Conservation (phyloP, 2,888 invertebrate genomes). For the Eupithecia pulchellata region DNA sequence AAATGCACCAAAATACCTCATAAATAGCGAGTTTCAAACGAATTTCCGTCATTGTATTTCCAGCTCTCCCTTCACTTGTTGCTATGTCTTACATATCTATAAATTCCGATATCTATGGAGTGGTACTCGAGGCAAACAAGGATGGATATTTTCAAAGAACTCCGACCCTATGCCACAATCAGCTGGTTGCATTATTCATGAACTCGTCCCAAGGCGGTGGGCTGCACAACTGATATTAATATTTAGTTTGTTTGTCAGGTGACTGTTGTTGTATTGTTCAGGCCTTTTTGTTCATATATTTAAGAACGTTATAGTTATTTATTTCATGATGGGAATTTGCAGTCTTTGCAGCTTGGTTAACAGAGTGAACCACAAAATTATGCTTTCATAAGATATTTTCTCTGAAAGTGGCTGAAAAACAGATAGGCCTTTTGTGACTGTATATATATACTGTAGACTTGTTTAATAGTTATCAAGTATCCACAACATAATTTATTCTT, state of each 20-base stretch:
- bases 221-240: slow-evolving; percentile 65
- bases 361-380: background rate
- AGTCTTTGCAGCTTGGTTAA: background rate
- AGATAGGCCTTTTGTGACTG: background rate
- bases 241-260: slow-evolving; percentile 65
- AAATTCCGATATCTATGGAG: slow-evolving; percentile 6
- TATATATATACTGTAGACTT: too few relatives aligned
- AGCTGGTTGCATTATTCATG: slow-evolving; percentile 82
- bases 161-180: slow-evolving; percentile 74
- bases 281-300: background rate
- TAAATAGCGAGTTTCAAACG: background rate
- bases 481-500: background rate
- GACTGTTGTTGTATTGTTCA: slow-evolving; percentile 48
- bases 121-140: slow-evolving; percentile 57
- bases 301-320: background rate
- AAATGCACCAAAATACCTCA: background rate
- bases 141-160: slow-evolving; percentile 75
- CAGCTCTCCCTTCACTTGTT: slow-evolving; percentile 8
- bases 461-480: background rate
- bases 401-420: background rate
- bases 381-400: background rate
- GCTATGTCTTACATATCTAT: slow-evolving; percentile 8
- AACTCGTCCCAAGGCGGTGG: slow-evolving; percentile 71
- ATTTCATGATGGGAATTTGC: background rate
- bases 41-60: background rate